Conservation (phyloP, 2,797 vertebrate genomes). For the Helicolenus hilgendorfi region DNA sequence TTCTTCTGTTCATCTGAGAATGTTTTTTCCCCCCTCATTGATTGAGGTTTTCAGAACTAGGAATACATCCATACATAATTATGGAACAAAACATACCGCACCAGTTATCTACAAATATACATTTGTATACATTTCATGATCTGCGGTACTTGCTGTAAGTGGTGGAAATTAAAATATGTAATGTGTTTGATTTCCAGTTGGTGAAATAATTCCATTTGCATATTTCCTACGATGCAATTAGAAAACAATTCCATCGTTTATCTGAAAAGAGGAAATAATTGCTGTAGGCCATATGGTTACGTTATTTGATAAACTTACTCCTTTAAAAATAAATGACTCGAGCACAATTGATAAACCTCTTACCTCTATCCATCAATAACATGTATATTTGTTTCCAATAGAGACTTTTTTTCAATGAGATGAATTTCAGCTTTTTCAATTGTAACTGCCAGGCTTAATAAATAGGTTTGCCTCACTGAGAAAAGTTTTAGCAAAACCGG, state of each 20-base stretch:
- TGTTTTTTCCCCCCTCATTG: not conserved
- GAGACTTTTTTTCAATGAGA: not conserved
- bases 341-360: not conserved
- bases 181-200: not conserved
- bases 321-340: not conserved
- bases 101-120: not conserved
- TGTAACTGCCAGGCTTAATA: not conserved
- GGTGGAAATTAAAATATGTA: not conserved
- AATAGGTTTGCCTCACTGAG: not conserved
- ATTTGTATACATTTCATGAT: not conserved
- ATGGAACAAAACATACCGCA: not conserved
- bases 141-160: not conserved
- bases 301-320: not conserved
- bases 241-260: not conserved
- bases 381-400: not conserved
- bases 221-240: not conserved
- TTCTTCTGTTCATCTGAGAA: not conserved
- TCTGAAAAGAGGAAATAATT: not conserved
- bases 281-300: not conserved
- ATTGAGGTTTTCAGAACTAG: not conserved
- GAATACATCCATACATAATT: not conserved
- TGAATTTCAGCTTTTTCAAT: not conserved
- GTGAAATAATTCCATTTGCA: not conserved
- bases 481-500: not conserved
- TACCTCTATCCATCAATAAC: not conserved